These are phyloP conservation scores for Machaerirhynchus nigripectus DNA, from an alignment of 2,113 vertebrate genomes.

Conservation along the genomic window DNA sequence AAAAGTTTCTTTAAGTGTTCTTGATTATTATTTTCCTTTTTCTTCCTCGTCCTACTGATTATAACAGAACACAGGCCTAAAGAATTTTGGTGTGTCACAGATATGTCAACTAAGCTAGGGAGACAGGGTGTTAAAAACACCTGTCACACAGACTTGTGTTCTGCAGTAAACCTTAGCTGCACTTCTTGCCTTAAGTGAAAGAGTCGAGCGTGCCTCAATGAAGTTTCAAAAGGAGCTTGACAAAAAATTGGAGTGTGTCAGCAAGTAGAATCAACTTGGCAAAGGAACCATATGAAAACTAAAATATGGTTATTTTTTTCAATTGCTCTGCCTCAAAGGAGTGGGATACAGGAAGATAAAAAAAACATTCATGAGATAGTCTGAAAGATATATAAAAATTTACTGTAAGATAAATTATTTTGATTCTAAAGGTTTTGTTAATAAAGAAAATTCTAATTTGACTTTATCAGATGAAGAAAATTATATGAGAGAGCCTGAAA, in stretches of 20 bases:
- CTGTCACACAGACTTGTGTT: neutral
- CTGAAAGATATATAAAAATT: neutral
- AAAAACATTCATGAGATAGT: neutral
- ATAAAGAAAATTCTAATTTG: neutral
- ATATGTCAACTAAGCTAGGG: neutral
- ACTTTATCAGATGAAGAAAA: neutral
- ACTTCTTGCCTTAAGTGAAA: neutral
- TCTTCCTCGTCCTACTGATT: neutral
- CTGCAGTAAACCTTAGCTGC: neutral
- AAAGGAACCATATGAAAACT: neutral
- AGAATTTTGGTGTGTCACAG: neutral
- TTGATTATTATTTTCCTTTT: neutral
- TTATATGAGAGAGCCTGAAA: neutral
- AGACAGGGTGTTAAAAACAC: neutral
- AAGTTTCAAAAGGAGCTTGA: neutral
- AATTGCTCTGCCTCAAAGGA: neutral
- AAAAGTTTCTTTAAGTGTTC: neutral
- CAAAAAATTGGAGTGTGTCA: neutral
- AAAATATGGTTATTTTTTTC: neutral
- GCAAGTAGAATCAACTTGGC: neutral
- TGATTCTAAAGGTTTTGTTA: neutral
- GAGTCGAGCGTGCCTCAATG: neutral
- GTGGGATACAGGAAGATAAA: neutral
- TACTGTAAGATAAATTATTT: neutral
- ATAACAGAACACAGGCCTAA: neutral